Conservation (phyloP, 2,113 vertebrate genomes). For the Haplochromis burtoni region DNA sequence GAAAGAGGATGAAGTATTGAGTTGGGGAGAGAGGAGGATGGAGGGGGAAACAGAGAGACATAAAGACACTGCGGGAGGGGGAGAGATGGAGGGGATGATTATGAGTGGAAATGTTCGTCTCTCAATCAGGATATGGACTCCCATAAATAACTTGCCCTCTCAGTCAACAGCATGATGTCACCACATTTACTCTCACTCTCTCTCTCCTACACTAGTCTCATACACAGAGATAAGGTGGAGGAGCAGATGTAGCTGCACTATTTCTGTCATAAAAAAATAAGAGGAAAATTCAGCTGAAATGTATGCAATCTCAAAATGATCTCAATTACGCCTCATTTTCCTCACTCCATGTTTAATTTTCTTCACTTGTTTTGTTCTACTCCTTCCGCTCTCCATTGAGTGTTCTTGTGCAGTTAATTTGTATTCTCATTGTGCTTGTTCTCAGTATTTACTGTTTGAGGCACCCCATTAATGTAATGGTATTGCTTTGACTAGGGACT, state of each 20-base stretch:
- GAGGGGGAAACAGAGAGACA: neutral
- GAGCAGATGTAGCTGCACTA: neutral
- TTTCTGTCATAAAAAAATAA: neutral
- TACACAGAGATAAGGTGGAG: neutral
- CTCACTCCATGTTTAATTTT: neutral
- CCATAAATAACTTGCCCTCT: constrained; percentile 44
- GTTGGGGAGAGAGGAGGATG: neutral
- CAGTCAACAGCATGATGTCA: constrained; percentile 44
- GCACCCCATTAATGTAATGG: neutral
- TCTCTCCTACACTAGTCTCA: neutral
- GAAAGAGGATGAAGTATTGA: neutral
- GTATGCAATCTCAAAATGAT: neutral
- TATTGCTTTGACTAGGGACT: neutral
- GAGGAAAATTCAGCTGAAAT: neutral
- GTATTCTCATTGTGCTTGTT: neutral
- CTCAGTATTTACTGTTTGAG: constrained; percentile 6
- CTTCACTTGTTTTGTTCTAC: neutral
- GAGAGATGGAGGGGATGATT: constrained; percentile 19
- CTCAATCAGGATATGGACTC: constrained; percentile 58
- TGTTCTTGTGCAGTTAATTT: neutral
- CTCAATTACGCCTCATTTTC: neutral
- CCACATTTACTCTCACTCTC: neutral
- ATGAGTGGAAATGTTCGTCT: constrained; percentile 37
- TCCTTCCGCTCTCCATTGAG: neutral
- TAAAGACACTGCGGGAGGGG: neutral